phyloP scores from a whole-genome alignment of 2,888 invertebrate genomes.

The Eilema caniola region DNA sequence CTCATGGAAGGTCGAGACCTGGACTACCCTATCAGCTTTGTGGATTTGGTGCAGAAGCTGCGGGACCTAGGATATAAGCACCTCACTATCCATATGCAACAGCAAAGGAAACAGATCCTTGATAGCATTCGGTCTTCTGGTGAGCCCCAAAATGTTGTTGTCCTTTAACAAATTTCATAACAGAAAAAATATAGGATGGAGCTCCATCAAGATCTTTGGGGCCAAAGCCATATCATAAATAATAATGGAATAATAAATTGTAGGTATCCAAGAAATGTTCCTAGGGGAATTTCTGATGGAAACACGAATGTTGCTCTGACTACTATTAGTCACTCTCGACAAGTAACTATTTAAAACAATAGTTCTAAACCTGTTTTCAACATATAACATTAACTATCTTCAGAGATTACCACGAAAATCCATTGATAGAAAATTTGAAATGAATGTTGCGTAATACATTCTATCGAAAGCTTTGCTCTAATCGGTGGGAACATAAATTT shows the following conservation, averaged over 20 bases:
- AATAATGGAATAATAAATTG: too few species aligned
- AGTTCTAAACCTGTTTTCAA: too few species aligned
- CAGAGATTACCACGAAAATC: too few species aligned
- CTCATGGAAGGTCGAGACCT: constrained; percentile 86
- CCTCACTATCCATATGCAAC: constrained; percentile 91
- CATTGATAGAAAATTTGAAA: background rate
- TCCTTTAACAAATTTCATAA: too few species aligned
- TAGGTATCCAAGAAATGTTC: background rate
- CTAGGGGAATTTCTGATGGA: background rate
- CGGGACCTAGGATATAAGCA: constrained; percentile 90
- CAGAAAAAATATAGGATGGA: too few species aligned
- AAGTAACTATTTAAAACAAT: too few species aligned
- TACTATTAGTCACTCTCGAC: background rate
- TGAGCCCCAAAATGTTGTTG: constrained; percentile 53
- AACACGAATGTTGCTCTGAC: background rate
- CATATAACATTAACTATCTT: too few species aligned
- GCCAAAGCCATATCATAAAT: background rate
- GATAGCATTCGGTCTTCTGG: constrained; percentile 92
- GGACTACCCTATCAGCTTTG: constrained; percentile 88
- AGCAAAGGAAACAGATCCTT: constrained; percentile 91
- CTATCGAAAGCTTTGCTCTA: background rate
- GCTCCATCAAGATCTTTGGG: too few species aligned
- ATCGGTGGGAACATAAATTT: background rate
- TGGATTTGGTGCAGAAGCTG: constrained; percentile 89
- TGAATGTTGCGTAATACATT: background rate